These are phyloP conservation scores for Hyppa rectilinea DNA, from an alignment of 2,888 invertebrate species.

Conservation along the genomic window DNA sequence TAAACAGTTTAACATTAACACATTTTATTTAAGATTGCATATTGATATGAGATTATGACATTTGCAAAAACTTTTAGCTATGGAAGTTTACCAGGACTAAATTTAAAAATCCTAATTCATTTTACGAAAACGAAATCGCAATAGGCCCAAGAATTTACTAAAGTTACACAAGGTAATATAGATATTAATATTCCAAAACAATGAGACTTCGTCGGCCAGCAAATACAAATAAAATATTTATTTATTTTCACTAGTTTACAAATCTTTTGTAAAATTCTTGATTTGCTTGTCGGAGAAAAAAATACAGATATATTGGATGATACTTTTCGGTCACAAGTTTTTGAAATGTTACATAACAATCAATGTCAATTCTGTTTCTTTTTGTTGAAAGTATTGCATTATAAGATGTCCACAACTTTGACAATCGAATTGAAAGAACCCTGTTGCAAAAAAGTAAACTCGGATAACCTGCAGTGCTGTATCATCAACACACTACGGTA, in stretches of 20 bases:
- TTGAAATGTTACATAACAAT: neutral
- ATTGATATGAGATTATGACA: neutral
- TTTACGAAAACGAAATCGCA: conserved; percentile 2
- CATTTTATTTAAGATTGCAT: conserved; percentile 6
- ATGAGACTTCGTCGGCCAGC: conserved; percentile 17
- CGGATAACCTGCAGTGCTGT: neutral
- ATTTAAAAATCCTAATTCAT: too few species aligned
- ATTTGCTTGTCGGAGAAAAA: neutral
- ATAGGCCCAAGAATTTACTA: too few species aligned
- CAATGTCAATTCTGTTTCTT: too few species aligned
- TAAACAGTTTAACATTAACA: neutral
- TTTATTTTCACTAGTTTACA: conserved; percentile 42
- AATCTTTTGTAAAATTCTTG: conserved; percentile 33
- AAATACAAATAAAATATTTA: conserved; percentile 52
- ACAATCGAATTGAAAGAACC: neutral
- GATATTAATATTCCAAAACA: conserved; percentile 18
- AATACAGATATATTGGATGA: neutral
- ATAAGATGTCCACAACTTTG: neutral
- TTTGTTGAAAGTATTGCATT: neutral
- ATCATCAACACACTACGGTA: neutral
- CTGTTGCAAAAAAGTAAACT: neutral
- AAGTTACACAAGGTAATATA: neutral
- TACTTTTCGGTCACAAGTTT: neutral
- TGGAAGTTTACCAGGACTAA: conserved; percentile 11
- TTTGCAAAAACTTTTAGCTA: conserved; percentile 4